Evolutionary conservation across 1,140 invertebrate genomes (phyloP).

Genomic region (Dreissena rostriformis): DNA sequence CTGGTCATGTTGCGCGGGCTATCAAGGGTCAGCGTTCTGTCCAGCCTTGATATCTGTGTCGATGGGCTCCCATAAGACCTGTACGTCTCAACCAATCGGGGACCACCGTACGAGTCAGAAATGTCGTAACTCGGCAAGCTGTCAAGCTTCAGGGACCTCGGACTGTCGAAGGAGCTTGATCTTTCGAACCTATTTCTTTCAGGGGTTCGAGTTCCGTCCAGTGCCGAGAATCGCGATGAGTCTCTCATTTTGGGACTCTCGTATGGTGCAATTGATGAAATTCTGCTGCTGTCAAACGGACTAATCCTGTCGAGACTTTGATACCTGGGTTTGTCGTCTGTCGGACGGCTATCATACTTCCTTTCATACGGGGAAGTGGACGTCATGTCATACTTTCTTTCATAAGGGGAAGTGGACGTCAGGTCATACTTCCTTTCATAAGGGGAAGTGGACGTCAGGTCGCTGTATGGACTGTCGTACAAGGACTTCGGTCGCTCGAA

Average conservation of each 20-base stretch:
- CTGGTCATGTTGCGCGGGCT: too few relatives aligned
- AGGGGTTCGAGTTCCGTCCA: too few relatives aligned
- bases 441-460: too few relatives aligned
- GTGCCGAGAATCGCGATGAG: too few relatives aligned
- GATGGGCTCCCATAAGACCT: conserved; percentile 6
- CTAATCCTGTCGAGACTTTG: too few relatives aligned
- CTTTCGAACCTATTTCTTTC: neutral
- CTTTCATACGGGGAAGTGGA: too few relatives aligned
- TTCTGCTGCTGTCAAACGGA: neutral
- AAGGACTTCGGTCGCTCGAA: conserved; percentile 8
- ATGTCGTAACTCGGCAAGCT: neutral
- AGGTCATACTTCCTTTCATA: too few relatives aligned
- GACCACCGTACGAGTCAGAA: neutral
- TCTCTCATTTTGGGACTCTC: conserved; percentile 14
- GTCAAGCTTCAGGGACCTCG: conserved; percentile 1
- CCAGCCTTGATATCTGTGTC: neutral
- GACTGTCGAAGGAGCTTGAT: neutral
- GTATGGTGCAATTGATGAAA: conserved; percentile 15
- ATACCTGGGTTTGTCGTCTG: too few relatives aligned
- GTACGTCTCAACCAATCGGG: neutral
- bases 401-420: too few relatives aligned
- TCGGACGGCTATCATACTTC: too few relatives aligned
- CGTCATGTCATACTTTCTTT: too few relatives aligned
- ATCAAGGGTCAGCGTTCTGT: too few relatives aligned
- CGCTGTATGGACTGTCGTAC: conserved; percentile 27